Evolutionary conservation across 2,113 vertebrate genomes (phyloP), one percentile per base, ranked within the genome.

Genomic region (Zeus faber): DNA sequence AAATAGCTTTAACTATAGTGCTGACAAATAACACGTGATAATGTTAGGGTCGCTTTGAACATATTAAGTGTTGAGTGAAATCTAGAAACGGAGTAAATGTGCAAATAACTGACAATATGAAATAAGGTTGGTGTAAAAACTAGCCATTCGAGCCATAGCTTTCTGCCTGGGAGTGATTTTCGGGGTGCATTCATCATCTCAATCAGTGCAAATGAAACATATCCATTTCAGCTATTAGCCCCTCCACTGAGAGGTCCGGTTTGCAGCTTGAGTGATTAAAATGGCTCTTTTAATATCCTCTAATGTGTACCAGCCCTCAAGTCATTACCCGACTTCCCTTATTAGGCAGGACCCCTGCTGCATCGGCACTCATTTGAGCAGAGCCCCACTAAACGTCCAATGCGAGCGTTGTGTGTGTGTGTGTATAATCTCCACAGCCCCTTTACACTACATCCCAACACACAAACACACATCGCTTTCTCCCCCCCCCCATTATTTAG

Each of bases 271-370:
- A 82, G 79, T 87, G 82, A 84, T 87, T 85, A 86, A 78, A 87
- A 81, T 76, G 67, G 74, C 77, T 76, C 82, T 87, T 80, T 84
- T 87, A 87, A 89, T 87, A 83, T 85, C 80, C 76, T 53, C 77
- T 89, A 88, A 87, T 89, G 82, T 79, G 73, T 85, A 79, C 77
- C 88, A 89, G 87, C 74, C 82, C 80, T 84, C 73, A 41, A 79
- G 77, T 85, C 83, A 87, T 89, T 82, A 85, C 62, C 71, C 78
- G 49, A 54, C 85, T 81, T 83, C 84, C 79, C 69, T 78, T 82
- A 76, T 85, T 81, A 84, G 79, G 58, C 72, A 66, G 85, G 75
- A 85, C 82, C 81, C 72, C 87, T 66, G 78, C 82, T 84, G 77
- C 70, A 52, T 67, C 67, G 63, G 60, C 16, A 51, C 76, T 85